Base-by-base conservation (phyloP, 2,888 invertebrate genomes). In the Drosophila vallismaia region DNA sequence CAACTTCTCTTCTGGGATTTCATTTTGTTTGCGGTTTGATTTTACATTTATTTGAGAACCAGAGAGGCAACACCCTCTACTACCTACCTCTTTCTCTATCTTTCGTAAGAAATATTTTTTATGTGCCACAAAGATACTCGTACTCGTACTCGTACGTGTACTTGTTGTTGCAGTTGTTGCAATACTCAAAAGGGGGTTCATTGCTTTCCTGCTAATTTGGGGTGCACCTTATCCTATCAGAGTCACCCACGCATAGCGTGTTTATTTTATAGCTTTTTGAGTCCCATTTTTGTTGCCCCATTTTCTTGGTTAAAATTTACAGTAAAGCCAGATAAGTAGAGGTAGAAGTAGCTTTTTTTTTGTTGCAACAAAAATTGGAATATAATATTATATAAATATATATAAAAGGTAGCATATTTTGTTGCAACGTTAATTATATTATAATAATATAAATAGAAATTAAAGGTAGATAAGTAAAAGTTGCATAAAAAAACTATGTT, bases 11-110 rank as follows among this genome's bases (percentile, higher is more conserved):
- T 6, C 10, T 6, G 29, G 40, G 48, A 40, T 58, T 58, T 42
- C 42, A 44, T 14, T 51, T 45, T 51, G 51, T 51, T 62, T 29
- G 24, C 26, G 52, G 36, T 52, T 46, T 51, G 62, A 26, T 52
- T 52, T 24, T 14, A 28, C 42, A 53, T 51, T 58, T 63, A 52
- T 31, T 38, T 26, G 26, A 40, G 26, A 60, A 48, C 64, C 14
- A 48, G 46, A n/a, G 31, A 48, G 9, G 10, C 33, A 33, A 19
- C 19, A 19, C 19, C 19, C 19, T 19, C 33, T 10, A 8, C 9
- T 10, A 8, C 8, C 33, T 14, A 14, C 14, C 19, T 19, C 33
- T 10, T 4, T 3, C 33, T 10, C 4, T 9, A 4, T 38, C 12
- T 4, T 40, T 7, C 14, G 7, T 40, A 14, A 40, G 14, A 14